Evolutionary conservation across 2,113 vertebrate genomes (phyloP).

Genomic region (Benitochromis conjunctus): DNA sequence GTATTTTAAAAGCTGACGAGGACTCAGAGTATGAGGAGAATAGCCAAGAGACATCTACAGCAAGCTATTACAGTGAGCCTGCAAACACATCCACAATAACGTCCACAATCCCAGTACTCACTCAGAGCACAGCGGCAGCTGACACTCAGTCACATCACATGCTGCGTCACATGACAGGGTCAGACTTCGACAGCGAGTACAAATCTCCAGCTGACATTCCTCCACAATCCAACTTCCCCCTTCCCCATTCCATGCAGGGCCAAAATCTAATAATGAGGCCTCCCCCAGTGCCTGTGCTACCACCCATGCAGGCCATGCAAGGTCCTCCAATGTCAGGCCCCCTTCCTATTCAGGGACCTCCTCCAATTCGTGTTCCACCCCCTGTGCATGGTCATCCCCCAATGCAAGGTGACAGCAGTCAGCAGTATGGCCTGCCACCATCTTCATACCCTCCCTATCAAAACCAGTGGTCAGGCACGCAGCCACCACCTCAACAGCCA

Average conservation of each 20-base stretch:
- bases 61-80: constrained; percentile 50
- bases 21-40: constrained; percentile 52
- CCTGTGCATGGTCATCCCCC: constrained; percentile 48
- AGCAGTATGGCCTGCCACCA: constrained; percentile 56
- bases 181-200: constrained; percentile 61
- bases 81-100: constrained; percentile 39
- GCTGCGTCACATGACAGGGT: constrained; percentile 45
- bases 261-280: constrained; percentile 56
- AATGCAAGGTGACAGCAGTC: constrained; percentile 63
- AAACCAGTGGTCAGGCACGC: constrained; percentile 68
- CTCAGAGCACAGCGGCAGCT: constrained; percentile 50
- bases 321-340: constrained; percentile 56
- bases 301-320: constrained; percentile 55
- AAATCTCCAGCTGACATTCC: constrained; percentile 57
- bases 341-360: constrained; percentile 59
- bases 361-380: constrained; percentile 47
- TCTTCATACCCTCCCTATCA: constrained; percentile 69
- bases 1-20: constrained; percentile 67
- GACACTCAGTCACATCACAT: constrained; percentile 63
- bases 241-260: constrained; percentile 56
- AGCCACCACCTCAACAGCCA: constrained; percentile 34
- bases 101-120: constrained; percentile 65
- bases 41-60: constrained; percentile 42
- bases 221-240: constrained; percentile 62
- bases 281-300: constrained; percentile 61